Evolutionary conservation across 2,888 invertebrate species (phyloP), one percentile per base, ranked within the genome.

Genomic region (Tipula helvola): DNA sequence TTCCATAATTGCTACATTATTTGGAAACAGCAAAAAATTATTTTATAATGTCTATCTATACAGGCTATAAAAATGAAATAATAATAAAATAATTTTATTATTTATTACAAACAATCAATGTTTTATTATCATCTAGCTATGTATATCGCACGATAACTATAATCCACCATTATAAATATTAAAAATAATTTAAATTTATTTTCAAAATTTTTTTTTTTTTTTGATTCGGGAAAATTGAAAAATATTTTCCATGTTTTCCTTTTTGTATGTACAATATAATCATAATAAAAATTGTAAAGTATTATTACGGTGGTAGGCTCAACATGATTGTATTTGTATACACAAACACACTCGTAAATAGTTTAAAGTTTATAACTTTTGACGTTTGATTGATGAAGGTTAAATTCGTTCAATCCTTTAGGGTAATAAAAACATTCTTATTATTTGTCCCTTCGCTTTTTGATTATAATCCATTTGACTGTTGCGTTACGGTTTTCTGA

Each of bases 41-140:
- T 71, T 71, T 8, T 71, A 52, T 16, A 16, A 52, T 52, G 39
- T 39, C 39, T 39, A 39, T 39, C 39, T 39, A 39, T 39, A 39
- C 7, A 39, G 39, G 39, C 39, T 39, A 39, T 39, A 7, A 16
- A 16, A 52, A 52, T 52, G 16, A 16, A 44, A 10, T 10, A 10
- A 44, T 3, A 5, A 52, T 52, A 52, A 16, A 52, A 71, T 28
- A 18, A 39, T 71, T 52, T 71, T 52, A 52, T 71, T 28, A 71
- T 71, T 71, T 71, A 71, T 71, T 71, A 71, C 71, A 71, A 71
- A 71, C 71, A 71, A 71, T 71, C 71, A 71, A 71, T 71, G 71
- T 71, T 71, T 71, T 71, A 71, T 71, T 71, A 71, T 71, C 28
- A 71, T 18, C 71, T 57, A 28, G 18, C 5, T 28, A 39, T 1